A percentile compares a stretch with the other conserved stretches of the same genome.
Conservation (phyloP, 2,113 vertebrate genomes). For the Nanger granti region DNA sequence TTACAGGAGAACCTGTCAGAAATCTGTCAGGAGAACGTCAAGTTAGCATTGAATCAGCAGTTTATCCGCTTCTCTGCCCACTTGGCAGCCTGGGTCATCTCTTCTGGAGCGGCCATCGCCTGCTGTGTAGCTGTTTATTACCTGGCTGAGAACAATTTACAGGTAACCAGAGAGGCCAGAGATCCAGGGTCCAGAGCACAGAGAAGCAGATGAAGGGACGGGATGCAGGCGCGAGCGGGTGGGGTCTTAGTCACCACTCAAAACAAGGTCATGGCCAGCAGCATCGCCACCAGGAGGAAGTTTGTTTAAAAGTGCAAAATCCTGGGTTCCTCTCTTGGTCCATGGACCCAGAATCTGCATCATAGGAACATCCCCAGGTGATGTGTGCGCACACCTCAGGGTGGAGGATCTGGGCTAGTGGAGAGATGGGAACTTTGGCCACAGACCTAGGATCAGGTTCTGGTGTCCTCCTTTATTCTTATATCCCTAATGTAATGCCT, state of each 20-base stretch:
- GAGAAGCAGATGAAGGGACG: background rate
- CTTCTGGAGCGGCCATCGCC: constrained; percentile 76
- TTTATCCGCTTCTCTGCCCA: constrained; percentile 71
- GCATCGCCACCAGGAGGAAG: background rate
- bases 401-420: background rate
- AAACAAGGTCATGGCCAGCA: accelerated
- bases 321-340: background rate
- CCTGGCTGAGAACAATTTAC: constrained; percentile 79
- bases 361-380: no score
- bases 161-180: constrained; percentile 71
- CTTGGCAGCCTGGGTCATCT: constrained; percentile 83
- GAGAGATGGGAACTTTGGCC: background rate
- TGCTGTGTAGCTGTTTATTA: constrained; percentile 85
- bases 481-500: background rate
- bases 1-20: constrained; percentile 89
- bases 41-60: constrained; percentile 71
- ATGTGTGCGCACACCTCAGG: no score
- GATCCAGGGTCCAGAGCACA: background rate
- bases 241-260: background rate
- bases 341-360: background rate
- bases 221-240: accelerated
- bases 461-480: background rate
- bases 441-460: background rate
- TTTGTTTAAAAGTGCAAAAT: background rate
- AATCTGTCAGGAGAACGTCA: constrained; percentile 65